Conservation (phyloP, 2,888 invertebrate species). For the Papilio elwesi region DNA sequence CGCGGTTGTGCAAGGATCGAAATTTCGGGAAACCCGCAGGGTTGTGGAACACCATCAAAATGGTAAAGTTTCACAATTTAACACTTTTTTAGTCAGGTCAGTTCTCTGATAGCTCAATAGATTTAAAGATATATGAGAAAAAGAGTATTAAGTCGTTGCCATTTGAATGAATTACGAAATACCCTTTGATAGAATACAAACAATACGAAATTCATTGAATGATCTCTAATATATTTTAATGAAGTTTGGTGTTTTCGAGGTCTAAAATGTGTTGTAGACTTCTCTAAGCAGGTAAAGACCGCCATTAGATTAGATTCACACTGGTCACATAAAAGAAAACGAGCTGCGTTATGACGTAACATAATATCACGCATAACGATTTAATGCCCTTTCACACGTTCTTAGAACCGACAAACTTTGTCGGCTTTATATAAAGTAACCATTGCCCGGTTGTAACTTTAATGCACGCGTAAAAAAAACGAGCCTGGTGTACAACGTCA, state of each 20-base stretch:
- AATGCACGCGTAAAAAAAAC: constrained; percentile 1
- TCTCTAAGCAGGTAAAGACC: constrained; percentile 12
- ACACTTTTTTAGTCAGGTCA: too few species aligned
- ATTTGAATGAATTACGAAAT: too few species aligned
- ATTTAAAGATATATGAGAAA: too few species aligned
- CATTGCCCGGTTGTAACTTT: constrained; percentile 8
- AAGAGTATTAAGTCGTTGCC: too few species aligned
- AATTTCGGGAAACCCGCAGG: too few species aligned
- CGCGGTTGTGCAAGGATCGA: too few species aligned
- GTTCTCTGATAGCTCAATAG: too few species aligned
- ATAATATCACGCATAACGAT: constrained; percentile 22
- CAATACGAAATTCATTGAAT: too few species aligned
- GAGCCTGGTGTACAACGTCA: background rate
- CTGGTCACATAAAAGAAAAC: background rate
- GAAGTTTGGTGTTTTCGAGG: background rate
- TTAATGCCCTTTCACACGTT: constrained; percentile 30
- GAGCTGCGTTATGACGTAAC: constrained; percentile 24
- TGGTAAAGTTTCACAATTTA: too few species aligned
- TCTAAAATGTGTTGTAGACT: background rate
- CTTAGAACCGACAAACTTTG: constrained; percentile 11
- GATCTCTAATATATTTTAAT: too few species aligned
- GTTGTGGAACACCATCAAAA: too few species aligned
- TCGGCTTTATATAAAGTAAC: constrained; percentile 3
- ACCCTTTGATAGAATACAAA: too few species aligned
- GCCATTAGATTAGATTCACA: constrained; percentile 14